These are phyloP conservation scores for Trichopoda pennipes DNA, from an alignment of 2,888 invertebrate genomes.

Conservation along the genomic window DNA sequence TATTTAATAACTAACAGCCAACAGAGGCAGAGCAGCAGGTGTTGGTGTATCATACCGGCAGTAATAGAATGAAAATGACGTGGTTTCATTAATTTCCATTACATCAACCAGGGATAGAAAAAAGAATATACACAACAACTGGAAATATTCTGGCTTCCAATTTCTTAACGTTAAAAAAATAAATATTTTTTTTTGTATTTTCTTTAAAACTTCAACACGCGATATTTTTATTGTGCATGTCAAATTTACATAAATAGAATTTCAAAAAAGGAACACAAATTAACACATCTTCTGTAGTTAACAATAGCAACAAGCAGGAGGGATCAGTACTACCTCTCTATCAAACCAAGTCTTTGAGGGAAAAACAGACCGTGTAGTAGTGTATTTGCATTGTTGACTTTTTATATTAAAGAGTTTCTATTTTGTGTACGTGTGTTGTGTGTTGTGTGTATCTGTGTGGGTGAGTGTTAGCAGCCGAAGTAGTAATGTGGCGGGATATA, in stretches of 20 bases:
- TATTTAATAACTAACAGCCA: conserved; percentile 39
- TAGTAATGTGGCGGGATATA: conserved; percentile 79
- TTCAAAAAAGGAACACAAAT: conserved; percentile 14
- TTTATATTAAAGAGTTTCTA: neutral
- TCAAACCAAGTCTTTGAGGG: neutral
- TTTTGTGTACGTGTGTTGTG: neutral
- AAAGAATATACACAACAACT: neutral
- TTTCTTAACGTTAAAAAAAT: neutral
- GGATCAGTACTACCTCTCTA: neutral
- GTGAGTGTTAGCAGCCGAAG: neutral
- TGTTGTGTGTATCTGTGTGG: no score
- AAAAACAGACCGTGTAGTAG: neutral
- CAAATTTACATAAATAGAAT: conserved; percentile 41
- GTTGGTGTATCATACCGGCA: conserved; percentile 48
- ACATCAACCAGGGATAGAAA: conserved; percentile 39
- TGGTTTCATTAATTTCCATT: conserved; percentile 65
- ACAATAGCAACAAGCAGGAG: neutral
- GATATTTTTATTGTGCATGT: conserved; percentile 31
- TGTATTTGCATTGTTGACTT: neutral
- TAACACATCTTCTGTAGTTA: conserved; percentile 1
- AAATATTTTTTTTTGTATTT: neutral
- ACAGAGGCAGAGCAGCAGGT: conserved; percentile 44
- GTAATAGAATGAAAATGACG: conserved; percentile 58
- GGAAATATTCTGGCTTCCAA: neutral
- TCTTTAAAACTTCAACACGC: conserved; percentile 16